Evolutionary conservation across 2,888 invertebrate species (phyloP).

Genomic region (Zootermopsis nevadensis): DNA sequence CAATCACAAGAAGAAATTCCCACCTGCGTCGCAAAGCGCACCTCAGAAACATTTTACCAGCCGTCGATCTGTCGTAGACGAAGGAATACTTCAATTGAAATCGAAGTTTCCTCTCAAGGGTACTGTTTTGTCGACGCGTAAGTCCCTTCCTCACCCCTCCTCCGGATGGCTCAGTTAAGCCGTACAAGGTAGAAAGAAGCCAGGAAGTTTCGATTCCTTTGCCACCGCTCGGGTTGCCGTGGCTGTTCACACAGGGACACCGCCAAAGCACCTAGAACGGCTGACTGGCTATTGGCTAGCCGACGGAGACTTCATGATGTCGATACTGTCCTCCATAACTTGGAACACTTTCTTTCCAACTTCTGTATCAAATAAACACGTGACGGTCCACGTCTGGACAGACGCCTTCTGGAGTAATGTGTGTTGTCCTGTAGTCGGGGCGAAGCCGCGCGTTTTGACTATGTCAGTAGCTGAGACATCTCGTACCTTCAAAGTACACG

Average conservation of each 20-base stretch:
- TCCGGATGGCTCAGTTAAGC: neutral
- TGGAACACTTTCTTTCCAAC: too few relatives aligned
- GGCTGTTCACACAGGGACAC: neutral
- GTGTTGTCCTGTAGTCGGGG: too few relatives aligned
- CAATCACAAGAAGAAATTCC: neutral
- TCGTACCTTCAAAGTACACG: too few relatives aligned
- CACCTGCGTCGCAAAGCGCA: neutral
- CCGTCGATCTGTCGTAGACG: neutral
- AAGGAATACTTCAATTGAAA: neutral
- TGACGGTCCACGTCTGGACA: too few relatives aligned
- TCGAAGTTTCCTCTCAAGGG: neutral
- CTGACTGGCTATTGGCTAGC: too few relatives aligned
- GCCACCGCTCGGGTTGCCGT: neutral
- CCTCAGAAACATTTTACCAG: neutral
- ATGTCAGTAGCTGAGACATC: too few relatives aligned
- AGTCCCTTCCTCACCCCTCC: neutral
- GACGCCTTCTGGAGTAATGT: too few relatives aligned
- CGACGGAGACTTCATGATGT: too few relatives aligned
- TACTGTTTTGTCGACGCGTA: neutral
- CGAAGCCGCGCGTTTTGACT: too few relatives aligned
- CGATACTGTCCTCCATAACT: too few relatives aligned
- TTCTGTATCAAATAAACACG: too few relatives aligned
- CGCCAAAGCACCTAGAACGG: neutral
- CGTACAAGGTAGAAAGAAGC: neutral
- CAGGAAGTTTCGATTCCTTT: neutral